Evolutionary conservation across 2,113 vertebrate species (phyloP).

Genomic region (Uropsilus gracilis): DNA sequence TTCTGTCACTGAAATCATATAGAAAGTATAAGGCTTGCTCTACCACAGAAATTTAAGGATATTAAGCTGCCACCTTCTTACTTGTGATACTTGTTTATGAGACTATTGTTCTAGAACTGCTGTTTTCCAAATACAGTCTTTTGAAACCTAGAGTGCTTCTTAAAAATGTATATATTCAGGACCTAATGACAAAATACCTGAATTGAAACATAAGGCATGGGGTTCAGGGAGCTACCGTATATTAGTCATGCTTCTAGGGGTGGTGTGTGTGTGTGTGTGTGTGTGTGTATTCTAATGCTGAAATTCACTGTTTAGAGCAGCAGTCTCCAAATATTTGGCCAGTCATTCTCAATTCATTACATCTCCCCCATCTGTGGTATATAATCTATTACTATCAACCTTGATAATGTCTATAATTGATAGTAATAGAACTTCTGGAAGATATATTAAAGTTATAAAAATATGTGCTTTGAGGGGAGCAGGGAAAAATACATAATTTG

Average conservation of each 20-base stretch:
- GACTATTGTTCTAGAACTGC: not conserved
- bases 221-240: not conserved
- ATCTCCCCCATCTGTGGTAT: fast-evolving
- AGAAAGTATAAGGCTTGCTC: not conserved
- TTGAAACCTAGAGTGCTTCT: not conserved
- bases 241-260: not conserved
- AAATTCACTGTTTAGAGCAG: not conserved
- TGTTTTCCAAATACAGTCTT: slow-evolving; percentile 5
- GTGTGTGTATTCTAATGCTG: not conserved
- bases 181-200: not conserved
- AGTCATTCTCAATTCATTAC: not conserved
- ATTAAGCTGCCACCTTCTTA: not conserved
- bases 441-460: not conserved
- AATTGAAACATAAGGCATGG: not conserved
- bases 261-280: too few species aligned
- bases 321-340: not conserved
- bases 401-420: too few species aligned
- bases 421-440: not conserved
- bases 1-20: slow-evolving; percentile 48
- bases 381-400: too few species aligned
- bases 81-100: not conserved
- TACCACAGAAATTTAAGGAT: not conserved
- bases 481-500: not conserved
- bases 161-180: not conserved
- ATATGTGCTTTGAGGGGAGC: too few species aligned